Evolutionary conservation across 2,888 invertebrate species (phyloP).

Genomic region (Drosophila neutralis): DNA sequence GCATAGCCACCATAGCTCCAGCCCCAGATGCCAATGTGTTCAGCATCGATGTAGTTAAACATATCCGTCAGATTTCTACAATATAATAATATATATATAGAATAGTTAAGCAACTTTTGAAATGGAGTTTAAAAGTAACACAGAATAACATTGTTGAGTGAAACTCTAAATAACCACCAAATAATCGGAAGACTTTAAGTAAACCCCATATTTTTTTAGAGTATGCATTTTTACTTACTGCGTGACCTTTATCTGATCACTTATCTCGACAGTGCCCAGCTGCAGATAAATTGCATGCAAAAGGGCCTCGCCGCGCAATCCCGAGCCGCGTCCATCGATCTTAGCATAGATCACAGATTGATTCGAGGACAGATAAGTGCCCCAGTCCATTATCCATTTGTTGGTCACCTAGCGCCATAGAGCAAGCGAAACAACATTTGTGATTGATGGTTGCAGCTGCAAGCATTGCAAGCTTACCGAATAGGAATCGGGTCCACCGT

Average conservation of each 20-base stretch:
- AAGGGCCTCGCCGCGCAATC: constrained; percentile 92
- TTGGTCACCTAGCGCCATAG: constrained; percentile 84
- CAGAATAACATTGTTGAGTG: neutral
- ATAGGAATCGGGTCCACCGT: constrained; percentile 96
- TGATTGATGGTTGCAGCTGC: neutral
- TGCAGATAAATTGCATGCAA: constrained; percentile 92
- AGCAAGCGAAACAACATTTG: neutral
- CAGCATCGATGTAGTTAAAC: constrained; percentile 90
- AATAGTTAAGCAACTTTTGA: neutral
- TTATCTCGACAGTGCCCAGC: constrained; percentile 95
- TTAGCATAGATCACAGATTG: constrained; percentile 94
- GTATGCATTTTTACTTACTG: constrained; percentile 78
- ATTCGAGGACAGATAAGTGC: constrained; percentile 93
- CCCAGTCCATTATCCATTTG: constrained; percentile 94
- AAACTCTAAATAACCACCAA: neutral
- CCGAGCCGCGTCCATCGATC: constrained; percentile 96
- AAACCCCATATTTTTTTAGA: neutral
- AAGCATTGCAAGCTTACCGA: constrained; percentile 87
- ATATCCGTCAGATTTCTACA: constrained; percentile 86
- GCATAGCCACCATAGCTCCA: constrained; percentile 99
- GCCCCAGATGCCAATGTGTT: constrained; percentile 97
- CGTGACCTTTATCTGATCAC: constrained; percentile 95
- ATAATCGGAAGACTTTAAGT: neutral
- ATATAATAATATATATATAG: constrained; percentile 36
- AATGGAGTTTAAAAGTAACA: neutral